Evolutionary conservation across 2,888 invertebrate species (phyloP), one percentile per base, ranked within the genome.

Genomic region (Penaeus monodon): DNA sequence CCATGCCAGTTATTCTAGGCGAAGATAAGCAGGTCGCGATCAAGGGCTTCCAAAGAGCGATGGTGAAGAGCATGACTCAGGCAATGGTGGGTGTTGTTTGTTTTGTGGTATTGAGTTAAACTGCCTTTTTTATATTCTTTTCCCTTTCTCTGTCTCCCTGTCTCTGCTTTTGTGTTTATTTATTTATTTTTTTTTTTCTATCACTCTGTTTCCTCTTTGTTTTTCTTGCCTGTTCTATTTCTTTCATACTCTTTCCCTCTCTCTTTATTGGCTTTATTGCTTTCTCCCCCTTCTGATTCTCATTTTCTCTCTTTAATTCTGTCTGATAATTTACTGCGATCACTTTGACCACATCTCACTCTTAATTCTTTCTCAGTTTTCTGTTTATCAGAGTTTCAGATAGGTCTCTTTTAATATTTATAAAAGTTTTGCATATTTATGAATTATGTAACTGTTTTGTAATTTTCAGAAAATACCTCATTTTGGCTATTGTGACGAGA

Each of bases 31-130:
- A 94, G 0, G 95, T 96, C 86, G 94, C 95, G 10, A 94, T 98
- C 17, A 95, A 95, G 91, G 97, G 97, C 33, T 96, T 98, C 91
- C 95, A 95, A 38, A 97, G 96, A 92, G 96, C 96, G 3, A 99
- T 99, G 99, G 95, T 97, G 86, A 98, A 97, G 93, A 95, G 97
- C 0, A 99, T 99, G 99, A 96, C 96, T 0, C 95, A 95, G 91
- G 95, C 98, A 20, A 94, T 97, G 94, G 89, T 90, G 57, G 57
- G 57, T 57, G 57, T 57, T 20, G 17, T 57, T 44, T 14, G 57
- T 17, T 57, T 12, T 57, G 57, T 57, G 4, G 2, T 12, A 14
- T 12, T 57, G 57, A 20, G 10, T 4, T 57, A 17, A 57, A 3
- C 57, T 57, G 17, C 4, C 17, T 57, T 57, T 20, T 57, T 20